Percentiles rank a stretch among this genome's conserved stretches.
These are phyloP conservation scores for Hycleus phaleratus DNA, from an alignment of 1,140 invertebrate genomes.

Conservation along the genomic window DNA sequence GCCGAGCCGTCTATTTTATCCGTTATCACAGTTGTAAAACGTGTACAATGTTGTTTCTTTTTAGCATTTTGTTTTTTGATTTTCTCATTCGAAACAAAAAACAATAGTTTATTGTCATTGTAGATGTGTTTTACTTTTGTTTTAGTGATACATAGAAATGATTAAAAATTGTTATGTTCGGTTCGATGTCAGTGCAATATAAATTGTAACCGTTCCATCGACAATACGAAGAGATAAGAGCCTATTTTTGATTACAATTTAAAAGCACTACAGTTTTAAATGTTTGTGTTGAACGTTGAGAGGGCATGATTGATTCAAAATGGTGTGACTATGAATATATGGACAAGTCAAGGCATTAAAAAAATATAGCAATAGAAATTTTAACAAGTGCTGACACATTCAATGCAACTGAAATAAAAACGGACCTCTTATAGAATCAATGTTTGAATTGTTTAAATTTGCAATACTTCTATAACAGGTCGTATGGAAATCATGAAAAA, in stretches of 20 bases:
- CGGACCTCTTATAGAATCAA: conserved; percentile 7
- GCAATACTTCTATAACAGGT: neutral
- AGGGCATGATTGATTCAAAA: conserved; percentile 10
- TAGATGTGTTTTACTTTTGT: too few species aligned
- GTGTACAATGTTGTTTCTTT: conserved; percentile 35
- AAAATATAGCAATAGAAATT: conserved; percentile 24
- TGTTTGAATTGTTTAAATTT: neutral
- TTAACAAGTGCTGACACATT: conserved; percentile 21
- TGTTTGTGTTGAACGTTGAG: conserved; percentile 8
- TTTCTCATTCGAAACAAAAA: too few species aligned
- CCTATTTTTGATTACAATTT: conserved; percentile 5
- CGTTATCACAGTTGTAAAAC: conserved; percentile 31
- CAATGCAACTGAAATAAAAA: conserved; percentile 26
- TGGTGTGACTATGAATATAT: conserved; percentile 9
- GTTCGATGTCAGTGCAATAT: neutral
- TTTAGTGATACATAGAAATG: too few species aligned
- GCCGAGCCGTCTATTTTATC: conserved; percentile 39
- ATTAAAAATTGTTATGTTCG: too few species aligned
- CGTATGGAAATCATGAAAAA: conserved; percentile 9
- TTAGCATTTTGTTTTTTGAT: neutral
- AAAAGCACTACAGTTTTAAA: conserved; percentile 8
- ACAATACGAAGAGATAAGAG: neutral
- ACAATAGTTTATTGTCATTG: too few species aligned
- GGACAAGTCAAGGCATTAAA: conserved; percentile 11
- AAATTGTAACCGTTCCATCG: conserved; percentile 1